Conservation (phyloP, 2,113 vertebrate genomes). For the Haliaeetus leucogaster region DNA sequence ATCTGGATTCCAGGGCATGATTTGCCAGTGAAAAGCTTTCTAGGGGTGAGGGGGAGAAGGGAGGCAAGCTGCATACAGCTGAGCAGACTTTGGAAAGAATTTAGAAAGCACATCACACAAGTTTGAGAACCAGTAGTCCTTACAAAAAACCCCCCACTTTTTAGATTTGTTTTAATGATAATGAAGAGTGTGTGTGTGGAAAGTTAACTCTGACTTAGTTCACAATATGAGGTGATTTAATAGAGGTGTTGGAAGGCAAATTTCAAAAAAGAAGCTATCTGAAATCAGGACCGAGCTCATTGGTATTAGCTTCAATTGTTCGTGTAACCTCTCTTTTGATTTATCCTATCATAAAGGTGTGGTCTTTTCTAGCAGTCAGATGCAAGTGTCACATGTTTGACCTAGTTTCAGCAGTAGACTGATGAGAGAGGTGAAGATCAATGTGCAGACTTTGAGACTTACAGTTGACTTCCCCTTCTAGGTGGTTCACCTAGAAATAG, state of each 20-base stretch:
- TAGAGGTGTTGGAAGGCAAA: background rate
- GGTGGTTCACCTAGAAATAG: constrained; percentile 93
- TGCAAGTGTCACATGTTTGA: background rate
- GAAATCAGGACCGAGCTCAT: background rate
- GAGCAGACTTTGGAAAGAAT: background rate
- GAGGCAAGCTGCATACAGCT: background rate
- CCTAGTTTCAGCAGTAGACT: background rate
- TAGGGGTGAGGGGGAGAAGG: background rate
- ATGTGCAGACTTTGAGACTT: background rate
- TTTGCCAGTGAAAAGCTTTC: background rate
- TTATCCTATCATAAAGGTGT: background rate
- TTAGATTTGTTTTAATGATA: background rate
- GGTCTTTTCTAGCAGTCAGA: background rate
- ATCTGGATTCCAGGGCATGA: background rate
- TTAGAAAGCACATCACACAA: background rate
- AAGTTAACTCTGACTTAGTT: background rate
- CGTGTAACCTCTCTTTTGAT: background rate
- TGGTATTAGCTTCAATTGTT: background rate
- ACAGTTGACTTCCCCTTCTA: constrained; percentile 28
- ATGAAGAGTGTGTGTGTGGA: fast-evolving
- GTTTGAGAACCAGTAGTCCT: background rate
- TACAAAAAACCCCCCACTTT: fast-evolving
- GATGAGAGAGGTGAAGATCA: background rate
- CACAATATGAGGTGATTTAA: background rate
- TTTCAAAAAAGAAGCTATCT: background rate